A percentile compares a stretch with the other conserved stretches of the same genome.
Evolutionary conservation across 1,140 invertebrate genomes (phyloP).

Genomic region (Brachionus rotundiformis): DNA sequence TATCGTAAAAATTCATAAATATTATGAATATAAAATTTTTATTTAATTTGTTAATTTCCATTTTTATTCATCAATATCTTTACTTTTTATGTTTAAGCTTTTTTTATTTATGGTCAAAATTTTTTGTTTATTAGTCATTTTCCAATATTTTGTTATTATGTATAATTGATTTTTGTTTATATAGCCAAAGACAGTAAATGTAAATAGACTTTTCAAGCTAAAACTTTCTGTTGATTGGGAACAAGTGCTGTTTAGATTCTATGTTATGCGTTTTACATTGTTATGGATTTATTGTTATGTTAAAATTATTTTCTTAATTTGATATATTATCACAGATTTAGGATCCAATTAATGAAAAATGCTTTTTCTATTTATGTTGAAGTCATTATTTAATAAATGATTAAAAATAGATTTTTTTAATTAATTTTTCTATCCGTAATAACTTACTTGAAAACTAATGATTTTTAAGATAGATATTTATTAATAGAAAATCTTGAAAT

Average conservation of each 20-base stretch:
- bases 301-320: not conserved
- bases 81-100: slow-evolving; percentile 4
- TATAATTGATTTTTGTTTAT: not conserved
- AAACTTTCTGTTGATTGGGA: not conserved
- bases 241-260: not conserved
- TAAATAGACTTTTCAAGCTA: not conserved
- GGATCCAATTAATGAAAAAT: not conserved
- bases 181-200: not conserved
- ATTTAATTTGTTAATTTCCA: slow-evolving; percentile 8
- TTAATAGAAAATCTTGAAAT: too few species aligned
- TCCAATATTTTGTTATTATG: not conserved
- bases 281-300: not conserved
- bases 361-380: not conserved
- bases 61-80: not conserved
- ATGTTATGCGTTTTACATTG: not conserved
- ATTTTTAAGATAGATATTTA: too few species aligned
- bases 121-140: not conserved
- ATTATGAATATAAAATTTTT: not conserved
- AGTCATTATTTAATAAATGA: not conserved
- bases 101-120: not conserved
- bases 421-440: too few species aligned
- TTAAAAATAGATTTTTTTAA: not conserved
- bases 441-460: too few species aligned
- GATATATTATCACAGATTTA: not conserved
- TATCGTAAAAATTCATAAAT: not conserved